Percentiles rank a stretch among this genome's conserved stretches.
phyloP scores from a whole-genome alignment of 2,888 invertebrate genomes.

The Adela reaumurella region DNA sequence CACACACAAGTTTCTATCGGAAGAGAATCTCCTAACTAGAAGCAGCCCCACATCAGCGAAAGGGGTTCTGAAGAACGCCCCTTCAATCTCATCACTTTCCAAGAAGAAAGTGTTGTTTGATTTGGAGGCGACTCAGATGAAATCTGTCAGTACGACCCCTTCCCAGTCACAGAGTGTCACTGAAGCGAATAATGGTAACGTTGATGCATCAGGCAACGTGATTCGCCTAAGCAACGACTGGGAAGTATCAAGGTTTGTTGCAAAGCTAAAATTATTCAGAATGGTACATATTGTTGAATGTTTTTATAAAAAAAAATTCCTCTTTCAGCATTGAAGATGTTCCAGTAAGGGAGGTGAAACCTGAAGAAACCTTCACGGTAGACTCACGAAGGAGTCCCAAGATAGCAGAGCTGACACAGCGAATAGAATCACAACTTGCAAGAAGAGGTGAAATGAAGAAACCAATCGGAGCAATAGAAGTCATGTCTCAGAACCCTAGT shows the following conservation, averaged over 20 bases:
- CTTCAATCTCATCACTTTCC: conserved; percentile 49
- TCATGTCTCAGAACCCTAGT: conserved; percentile 19
- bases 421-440: conserved; percentile 53
- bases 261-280: too few species aligned
- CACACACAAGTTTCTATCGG: conserved; percentile 16
- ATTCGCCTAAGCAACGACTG: conserved; percentile 47
- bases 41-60: conserved; percentile 35
- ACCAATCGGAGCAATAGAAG: conserved; percentile 25
- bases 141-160: conserved; percentile 50
- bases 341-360: conserved; percentile 20
- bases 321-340: conserved; percentile 44
- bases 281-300: too few species aligned
- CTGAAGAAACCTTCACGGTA: conserved; percentile 33
- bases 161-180: conserved; percentile 48
- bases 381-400: conserved; percentile 48
- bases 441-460: conserved; percentile 24
- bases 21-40: conserved; percentile 20
- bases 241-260: conserved; percentile 49
- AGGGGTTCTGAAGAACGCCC: conserved; percentile 57
- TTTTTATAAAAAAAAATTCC: conserved; percentile 3
- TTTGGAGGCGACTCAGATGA: conserved; percentile 55
- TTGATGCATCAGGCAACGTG: too few species aligned
- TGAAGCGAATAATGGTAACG: conserved; percentile 37
- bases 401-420: conserved; percentile 51
- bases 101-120: conserved; percentile 65